A percentile compares a stretch with the other conserved stretches of the same genome.
Conservation (phyloP, 1,140 invertebrate species). For the Solenopsis fugax region DNA sequence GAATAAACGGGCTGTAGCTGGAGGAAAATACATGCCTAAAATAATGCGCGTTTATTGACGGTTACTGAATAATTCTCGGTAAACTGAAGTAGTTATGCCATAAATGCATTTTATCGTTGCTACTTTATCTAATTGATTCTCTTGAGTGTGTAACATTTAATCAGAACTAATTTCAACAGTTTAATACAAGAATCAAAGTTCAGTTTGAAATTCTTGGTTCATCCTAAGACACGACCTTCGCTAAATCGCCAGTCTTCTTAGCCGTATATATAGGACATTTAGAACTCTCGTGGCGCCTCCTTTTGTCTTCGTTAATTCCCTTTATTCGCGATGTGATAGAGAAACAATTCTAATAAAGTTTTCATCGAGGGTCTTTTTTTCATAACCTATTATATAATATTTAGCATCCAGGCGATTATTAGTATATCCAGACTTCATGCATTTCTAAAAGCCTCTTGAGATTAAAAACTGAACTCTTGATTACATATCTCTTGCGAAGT, state of each 20-base stretch:
- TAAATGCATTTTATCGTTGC: not conserved
- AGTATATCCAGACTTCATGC: not conserved
- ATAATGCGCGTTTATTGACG: not conserved
- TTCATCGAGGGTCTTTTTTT: not conserved
- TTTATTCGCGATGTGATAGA: not conserved
- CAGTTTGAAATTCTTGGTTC: not conserved
- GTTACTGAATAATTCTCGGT: not conserved
- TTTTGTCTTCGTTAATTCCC: not conserved
- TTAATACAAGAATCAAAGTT: slow-evolving; percentile 7
- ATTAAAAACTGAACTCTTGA: not conserved
- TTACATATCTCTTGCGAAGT: not conserved
- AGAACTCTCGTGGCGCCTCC: not conserved
- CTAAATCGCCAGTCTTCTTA: slow-evolving; percentile 12
- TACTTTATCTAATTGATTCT: not conserved
- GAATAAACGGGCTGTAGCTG: not conserved
- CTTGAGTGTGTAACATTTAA: not conserved
- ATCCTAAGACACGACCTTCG: not conserved
- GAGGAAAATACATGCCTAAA: not conserved
- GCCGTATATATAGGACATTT: not conserved
- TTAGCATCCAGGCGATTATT: not conserved
- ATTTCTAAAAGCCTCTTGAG: not conserved
- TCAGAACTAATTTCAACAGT: slow-evolving; percentile 23
- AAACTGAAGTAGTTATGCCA: not conserved
- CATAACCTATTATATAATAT: not conserved
- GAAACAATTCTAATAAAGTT: not conserved